Base-by-base conservation (phyloP, 1,140 invertebrate genomes). In the Ericerus pela region DNA sequence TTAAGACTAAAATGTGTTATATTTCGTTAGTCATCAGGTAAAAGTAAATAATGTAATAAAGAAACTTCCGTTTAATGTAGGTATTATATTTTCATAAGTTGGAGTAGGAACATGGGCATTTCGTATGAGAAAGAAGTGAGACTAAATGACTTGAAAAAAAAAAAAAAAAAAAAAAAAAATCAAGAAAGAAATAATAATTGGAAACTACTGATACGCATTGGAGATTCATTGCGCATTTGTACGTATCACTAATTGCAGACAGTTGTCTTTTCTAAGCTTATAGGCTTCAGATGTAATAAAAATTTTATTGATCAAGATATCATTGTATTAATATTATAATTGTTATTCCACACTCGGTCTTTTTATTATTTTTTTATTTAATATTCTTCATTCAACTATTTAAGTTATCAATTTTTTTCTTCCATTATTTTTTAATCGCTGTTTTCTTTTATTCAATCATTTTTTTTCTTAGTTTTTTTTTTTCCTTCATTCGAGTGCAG, bases 301-400 rank as follows among this genome's bases (percentile, higher is more conserved):
- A 18, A 24, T n/a, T 47, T 47, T 47, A 47, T 47, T 47, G 41
- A 47, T 47, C 41, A 47, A 47, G 41, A 47, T 47, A 47, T 47
- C 41, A 47, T 47, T 47, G 18, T 47, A 47, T 47, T 47, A 47
- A 47, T 47, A 47, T 47, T 47, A 47, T 47, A 47, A 47, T 47
- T 47, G 41, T 47, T 47, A 47, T 47, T 47, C 41, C 16, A 24
- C 2, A 24, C 41, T 8, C 10, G 41, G 18, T 24, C n/a, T 14
- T 38, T 38, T 38, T 4, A 3, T 18, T 16, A 6, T 6, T 38
- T 38, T 24, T 47, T 47, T 47, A 18, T 3, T 47, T 47, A 47
- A 5, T 41, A 16, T 41, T n/a, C n/a, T n/a, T n/a, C n/a, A n/a
- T n/a, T n/a, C n/a, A n/a, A n/a, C n/a, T n/a, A n/a, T n/a, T n/a